A percentile compares a stretch with the other conserved stretches of the same genome.
phyloP scores from a whole-genome alignment of 2,888 invertebrate genomes.

The Drosophila anomelani region DNA sequence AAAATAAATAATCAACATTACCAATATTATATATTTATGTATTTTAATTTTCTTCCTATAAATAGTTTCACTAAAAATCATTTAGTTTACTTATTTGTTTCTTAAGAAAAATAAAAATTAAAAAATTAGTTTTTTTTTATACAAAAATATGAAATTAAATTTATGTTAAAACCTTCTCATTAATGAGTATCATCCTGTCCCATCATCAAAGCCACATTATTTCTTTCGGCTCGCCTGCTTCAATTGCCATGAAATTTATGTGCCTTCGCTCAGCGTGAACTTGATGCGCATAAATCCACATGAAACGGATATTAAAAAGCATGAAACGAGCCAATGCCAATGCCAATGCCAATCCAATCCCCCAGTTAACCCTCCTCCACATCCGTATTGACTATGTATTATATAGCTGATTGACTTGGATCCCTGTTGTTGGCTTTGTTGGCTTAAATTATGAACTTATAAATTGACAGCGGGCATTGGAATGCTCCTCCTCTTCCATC shows the following conservation, averaged over 20 bases:
- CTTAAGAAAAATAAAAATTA: no score
- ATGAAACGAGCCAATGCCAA: slow-evolving; percentile 54
- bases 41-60: not conserved
- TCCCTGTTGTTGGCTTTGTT: slow-evolving; percentile 57
- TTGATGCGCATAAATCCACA: slow-evolving; percentile 77
- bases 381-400: slow-evolving; percentile 46
- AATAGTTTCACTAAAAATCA: no score
- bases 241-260: slow-evolving; percentile 78
- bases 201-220: not conserved
- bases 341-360: not conserved
- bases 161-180: no score
- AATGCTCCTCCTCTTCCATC: not conserved
- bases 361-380: slow-evolving; percentile 8
- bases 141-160: no score
- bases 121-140: no score
- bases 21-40: not conserved
- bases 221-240: slow-evolving; percentile 52
- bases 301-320: slow-evolving; percentile 78
- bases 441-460: slow-evolving; percentile 73
- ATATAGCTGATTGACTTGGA: slow-evolving; percentile 75
- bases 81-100: no score
- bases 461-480: slow-evolving; percentile 63
- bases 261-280: slow-evolving; percentile 74
- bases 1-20: not conserved
- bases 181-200: not conserved